These are phyloP conservation scores for Enteromius treurensis DNA, from an alignment of 2,797 vertebrate species.

Conservation along the genomic window DNA sequence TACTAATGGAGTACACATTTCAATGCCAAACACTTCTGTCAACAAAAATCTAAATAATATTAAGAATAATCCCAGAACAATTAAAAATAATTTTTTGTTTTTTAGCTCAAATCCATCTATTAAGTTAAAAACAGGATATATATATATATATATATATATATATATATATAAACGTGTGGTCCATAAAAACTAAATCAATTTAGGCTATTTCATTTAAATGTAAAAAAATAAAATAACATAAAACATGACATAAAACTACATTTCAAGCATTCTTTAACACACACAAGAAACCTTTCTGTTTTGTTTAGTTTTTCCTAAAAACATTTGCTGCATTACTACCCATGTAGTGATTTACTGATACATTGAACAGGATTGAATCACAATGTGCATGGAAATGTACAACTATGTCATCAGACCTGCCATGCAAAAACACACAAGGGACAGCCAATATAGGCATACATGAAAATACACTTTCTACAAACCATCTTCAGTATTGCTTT, in stretches of 20 bases:
- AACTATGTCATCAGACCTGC: conserved; percentile 21
- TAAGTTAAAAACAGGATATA: too few species aligned
- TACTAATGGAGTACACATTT: conserved; percentile 21
- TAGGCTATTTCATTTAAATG: neutral
- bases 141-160: too few species aligned
- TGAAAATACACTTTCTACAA: conserved; percentile 33
- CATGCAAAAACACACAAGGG: conserved; percentile 33
- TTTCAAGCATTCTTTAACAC: conserved; percentile 19
- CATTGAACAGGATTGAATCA: conserved; percentile 8
- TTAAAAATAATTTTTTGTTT: too few species aligned
- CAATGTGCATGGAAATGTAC: conserved; percentile 23
- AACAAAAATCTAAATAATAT: conserved; percentile 10
- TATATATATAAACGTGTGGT: too few species aligned
- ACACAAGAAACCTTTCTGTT: conserved; percentile 4
- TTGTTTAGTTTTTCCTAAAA: neutral
- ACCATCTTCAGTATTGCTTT: conserved; percentile 59
- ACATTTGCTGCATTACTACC: neutral
- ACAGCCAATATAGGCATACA: conserved; percentile 23
- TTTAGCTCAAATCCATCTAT: too few species aligned
- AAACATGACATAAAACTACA: conserved; percentile 14
- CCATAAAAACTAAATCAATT: neutral
- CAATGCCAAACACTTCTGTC: conserved; percentile 16
- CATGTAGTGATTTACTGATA: conserved; percentile 14
- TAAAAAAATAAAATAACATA: neutral
- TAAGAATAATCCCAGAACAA: neutral